phyloP scores from a whole-genome alignment of 1,140 invertebrate species.

The Pollicipes pollicipes region DNA sequence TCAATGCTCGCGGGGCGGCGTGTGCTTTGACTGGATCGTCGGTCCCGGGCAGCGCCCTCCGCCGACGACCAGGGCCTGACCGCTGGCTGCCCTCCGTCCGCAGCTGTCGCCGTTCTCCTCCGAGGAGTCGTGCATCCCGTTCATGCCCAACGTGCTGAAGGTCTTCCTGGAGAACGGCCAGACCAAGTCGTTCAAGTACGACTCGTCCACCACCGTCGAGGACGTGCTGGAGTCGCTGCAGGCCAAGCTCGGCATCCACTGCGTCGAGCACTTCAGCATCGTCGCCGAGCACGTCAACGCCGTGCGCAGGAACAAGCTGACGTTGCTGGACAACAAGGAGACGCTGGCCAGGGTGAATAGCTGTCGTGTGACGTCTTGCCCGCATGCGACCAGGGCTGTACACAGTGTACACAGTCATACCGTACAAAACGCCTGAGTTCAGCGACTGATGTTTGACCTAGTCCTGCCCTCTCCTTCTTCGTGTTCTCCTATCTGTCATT shows the following conservation, averaged over 20 bases:
- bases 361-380: too few species aligned
- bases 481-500: too few species aligned
- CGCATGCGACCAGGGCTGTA: too few species aligned
- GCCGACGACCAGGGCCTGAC: neutral
- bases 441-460: too few species aligned
- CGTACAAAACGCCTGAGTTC: too few species aligned
- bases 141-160: conserved; percentile 82
- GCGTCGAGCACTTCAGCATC: conserved; percentile 64
- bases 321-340: conserved; percentile 61
- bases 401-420: too few species aligned
- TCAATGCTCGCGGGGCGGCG: too few species aligned
- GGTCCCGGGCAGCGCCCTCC: too few species aligned
- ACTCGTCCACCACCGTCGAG: conserved; percentile 67
- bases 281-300: conserved; percentile 80
- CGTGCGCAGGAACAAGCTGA: conserved; percentile 60
- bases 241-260: conserved; percentile 62
- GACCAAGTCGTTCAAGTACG: conserved; percentile 92
- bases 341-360: conserved; percentile 56
- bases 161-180: conserved; percentile 83
- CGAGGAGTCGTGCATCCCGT: conserved; percentile 59
- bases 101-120: conserved; percentile 49
- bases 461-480: too few species aligned
- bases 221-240: conserved; percentile 69
- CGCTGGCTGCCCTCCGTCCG: conserved; percentile 23
- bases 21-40: too few species aligned